These are phyloP conservation scores for Rhinolophus ferrumequinum DNA, from an alignment of 2,113 vertebrate species.

Conservation along the genomic window DNA sequence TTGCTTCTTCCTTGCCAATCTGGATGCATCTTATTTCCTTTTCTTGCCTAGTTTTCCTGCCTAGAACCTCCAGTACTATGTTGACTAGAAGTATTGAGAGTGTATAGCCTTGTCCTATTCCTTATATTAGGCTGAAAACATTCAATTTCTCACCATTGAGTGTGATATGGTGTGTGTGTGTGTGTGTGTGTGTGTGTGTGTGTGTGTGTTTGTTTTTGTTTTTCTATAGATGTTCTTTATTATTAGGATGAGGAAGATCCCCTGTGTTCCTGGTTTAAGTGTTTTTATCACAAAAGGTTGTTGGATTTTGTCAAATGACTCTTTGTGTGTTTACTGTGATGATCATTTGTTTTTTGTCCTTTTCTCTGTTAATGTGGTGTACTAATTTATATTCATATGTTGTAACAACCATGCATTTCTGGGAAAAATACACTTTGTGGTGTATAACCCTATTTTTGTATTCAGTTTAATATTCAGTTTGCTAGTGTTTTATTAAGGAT, in stretches of 20 bases:
- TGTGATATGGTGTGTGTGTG: neutral
- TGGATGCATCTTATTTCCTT: neutral
- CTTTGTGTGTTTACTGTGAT: neutral
- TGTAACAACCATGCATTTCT: neutral
- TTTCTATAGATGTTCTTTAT: neutral
- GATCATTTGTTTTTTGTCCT: neutral
- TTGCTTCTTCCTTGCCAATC: neutral
- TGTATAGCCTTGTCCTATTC: neutral
- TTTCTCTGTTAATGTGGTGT: neutral
- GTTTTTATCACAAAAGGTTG: neutral
- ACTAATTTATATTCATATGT: neutral
- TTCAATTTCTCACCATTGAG: neutral
- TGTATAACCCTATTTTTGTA: slow-evolving; percentile 5
- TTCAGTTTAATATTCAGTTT: neutral
- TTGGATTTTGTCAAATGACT: neutral
- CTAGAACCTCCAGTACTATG: neutral
- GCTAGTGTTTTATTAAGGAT: neutral
- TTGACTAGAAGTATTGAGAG: neutral
- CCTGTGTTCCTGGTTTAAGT: neutral
- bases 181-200: too few species aligned
- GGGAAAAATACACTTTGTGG: neutral
- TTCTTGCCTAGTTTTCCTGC: neutral
- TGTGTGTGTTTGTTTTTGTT: neutral
- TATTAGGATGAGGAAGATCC: neutral
- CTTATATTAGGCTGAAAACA: neutral